phyloP scores from a whole-genome alignment of 2,113 vertebrate species.

The Camelus dromedarius region DNA sequence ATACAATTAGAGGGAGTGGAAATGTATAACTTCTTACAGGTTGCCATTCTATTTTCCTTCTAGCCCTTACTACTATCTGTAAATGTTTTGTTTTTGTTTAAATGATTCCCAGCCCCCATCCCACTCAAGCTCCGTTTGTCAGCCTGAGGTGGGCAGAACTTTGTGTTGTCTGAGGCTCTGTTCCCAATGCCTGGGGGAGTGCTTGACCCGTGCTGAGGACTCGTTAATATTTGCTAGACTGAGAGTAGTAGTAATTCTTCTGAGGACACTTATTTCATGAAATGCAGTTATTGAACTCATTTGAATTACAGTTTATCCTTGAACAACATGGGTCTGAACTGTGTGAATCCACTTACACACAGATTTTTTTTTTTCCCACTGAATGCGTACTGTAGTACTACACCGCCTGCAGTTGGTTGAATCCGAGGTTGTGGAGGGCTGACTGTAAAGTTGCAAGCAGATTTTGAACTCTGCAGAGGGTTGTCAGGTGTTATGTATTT shows the following conservation, averaged over 20 bases:
- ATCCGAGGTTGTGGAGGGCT: neutral
- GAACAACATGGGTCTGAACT: neutral
- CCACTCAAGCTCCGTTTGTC: neutral
- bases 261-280: constrained; percentile 41
- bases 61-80: neutral
- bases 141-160: neutral
- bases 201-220: neutral
- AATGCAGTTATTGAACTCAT: neutral
- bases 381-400: neutral
- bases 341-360: neutral
- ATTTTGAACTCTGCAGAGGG: neutral
- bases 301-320: neutral
- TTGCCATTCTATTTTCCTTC: constrained; percentile 33
- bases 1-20: constrained; percentile 30
- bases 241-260: neutral
- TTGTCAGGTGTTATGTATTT: neutral
- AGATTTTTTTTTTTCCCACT: neutral
- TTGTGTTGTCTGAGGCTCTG: neutral
- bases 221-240: neutral
- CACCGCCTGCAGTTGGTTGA: neutral
- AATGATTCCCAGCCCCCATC: neutral
- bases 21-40: constrained; percentile 42
- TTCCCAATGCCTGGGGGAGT: neutral
- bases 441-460: neutral
- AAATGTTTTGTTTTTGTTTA: constrained; percentile 55